phyloP scores from a whole-genome alignment of 2,797 vertebrate species.

The Pseudomugil tenellus region DNA sequence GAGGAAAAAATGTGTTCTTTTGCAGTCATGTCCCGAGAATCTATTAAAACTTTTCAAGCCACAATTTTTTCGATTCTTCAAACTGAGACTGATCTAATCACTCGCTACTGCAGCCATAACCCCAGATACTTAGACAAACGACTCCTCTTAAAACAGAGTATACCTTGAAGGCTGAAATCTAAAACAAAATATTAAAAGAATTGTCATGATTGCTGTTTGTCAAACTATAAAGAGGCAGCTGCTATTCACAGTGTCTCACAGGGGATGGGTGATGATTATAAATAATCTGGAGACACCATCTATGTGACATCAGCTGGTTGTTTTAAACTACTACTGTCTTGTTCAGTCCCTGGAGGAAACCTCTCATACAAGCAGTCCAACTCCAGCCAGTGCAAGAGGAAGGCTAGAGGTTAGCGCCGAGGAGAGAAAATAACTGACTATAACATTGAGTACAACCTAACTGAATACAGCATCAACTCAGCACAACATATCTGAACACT shows the following conservation, averaged over 20 bases:
- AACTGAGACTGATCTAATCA: not conserved
- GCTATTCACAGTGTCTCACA: conserved; percentile 29
- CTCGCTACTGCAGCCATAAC: not conserved
- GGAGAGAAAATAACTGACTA: conserved; percentile 28
- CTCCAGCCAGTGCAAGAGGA: conserved; percentile 30
- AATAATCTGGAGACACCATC: conserved; percentile 43
- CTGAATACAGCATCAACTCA: not conserved
- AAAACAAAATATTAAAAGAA: not conserved
- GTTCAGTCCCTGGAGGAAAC: conserved; percentile 39
- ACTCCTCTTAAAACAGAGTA: not conserved
- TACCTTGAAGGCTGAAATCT: not conserved
- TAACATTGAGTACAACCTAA: conserved; percentile 12
- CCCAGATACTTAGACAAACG: too few species aligned
- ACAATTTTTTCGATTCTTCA: too few species aligned
- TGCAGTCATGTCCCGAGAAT: too few species aligned
- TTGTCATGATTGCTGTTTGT: conserved; percentile 6
- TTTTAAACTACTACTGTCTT: conserved; percentile 46
- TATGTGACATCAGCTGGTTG: conserved; percentile 43
- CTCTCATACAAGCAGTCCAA: conserved; percentile 42
- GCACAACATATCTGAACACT: conserved; percentile 18
- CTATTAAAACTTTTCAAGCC: too few species aligned
- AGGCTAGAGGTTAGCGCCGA: conserved; percentile 37
- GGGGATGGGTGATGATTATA: conserved; percentile 40
- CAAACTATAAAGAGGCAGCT: conserved; percentile 24
- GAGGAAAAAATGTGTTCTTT: too few species aligned